phyloP scores from a whole-genome alignment of 37 sponge, comb jelly and placozoan genomes.

The Petrosia ficiformis region DNA sequence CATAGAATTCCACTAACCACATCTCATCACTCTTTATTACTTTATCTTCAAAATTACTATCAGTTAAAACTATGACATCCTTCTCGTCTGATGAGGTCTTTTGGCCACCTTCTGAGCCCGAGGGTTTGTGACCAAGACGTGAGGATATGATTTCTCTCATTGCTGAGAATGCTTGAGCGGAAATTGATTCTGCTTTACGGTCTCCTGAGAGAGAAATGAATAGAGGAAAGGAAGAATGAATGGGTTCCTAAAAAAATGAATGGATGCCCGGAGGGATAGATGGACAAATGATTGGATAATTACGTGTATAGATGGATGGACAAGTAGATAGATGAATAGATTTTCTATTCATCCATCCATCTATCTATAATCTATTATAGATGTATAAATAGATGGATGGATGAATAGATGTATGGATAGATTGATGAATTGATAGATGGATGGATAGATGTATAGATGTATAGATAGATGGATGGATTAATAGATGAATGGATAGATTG shows the following conservation, averaged over 20 bases:
- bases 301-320: too few species aligned
- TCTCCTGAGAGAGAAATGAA: slow-evolving; percentile 37
- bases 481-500: too few species aligned
- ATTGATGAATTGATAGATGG: too few species aligned
- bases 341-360: too few species aligned
- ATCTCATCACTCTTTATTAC: slow-evolving; percentile 81
- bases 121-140: slow-evolving; percentile 47
- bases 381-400: too few species aligned
- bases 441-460: too few species aligned
- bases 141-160: slow-evolving; percentile 36
- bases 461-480: too few species aligned
- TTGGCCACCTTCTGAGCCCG: slow-evolving; percentile 14
- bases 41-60: slow-evolving; percentile 81
- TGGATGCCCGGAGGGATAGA: too few species aligned
- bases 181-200: slow-evolving; percentile 68
- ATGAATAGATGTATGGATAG: too few species aligned
- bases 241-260: background rate
- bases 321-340: too few species aligned
- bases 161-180: slow-evolving; percentile 38
- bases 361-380: too few species aligned
- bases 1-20: slow-evolving; percentile 96
- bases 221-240: background rate
- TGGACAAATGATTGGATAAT: too few species aligned
- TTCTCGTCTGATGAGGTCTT: slow-evolving; percentile 12
- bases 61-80: slow-evolving; percentile 90